Conservation (phyloP, 2,888 invertebrate species). For the Dexiosoma caninum region DNA sequence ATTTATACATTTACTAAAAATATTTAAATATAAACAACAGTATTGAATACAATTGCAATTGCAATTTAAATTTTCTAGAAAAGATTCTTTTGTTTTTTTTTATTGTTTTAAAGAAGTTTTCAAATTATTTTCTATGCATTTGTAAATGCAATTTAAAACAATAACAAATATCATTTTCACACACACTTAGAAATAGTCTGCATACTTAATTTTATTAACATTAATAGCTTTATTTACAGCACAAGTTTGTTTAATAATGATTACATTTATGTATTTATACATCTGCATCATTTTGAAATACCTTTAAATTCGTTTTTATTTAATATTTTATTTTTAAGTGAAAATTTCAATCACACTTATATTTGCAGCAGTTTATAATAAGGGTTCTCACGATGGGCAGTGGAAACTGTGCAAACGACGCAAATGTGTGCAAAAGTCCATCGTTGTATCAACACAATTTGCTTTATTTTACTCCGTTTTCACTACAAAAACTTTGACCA, state of each 20-base stretch:
- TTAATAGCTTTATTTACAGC: conserved; percentile 69
- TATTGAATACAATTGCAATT: no score
- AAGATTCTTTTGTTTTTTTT: no score
- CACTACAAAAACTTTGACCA: no score
- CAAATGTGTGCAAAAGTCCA: no score
- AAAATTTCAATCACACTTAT: conserved; percentile 33
- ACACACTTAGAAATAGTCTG: not conserved
- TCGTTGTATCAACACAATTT: no score
- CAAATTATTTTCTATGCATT: not conserved
- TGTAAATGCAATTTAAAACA: conserved; percentile 26
- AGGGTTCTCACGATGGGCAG: no score
- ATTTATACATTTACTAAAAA: conserved; percentile 27
- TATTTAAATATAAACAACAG: not conserved
- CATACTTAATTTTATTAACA: conserved; percentile 50
- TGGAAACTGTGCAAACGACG: no score
- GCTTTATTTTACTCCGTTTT: no score
- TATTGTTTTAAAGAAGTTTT: not conserved
- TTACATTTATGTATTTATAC: conserved; percentile 43
- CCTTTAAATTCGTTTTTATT: conserved; percentile 34
- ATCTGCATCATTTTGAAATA: conserved; percentile 26
- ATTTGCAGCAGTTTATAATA: conserved; percentile 57
- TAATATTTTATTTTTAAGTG: conserved; percentile 23
- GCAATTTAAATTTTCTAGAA: no score
- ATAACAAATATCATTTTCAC: conserved; percentile 6
- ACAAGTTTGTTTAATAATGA: conserved; percentile 42